Evolutionary conservation across 1,140 invertebrate species (phyloP).

Genomic region (Ceratina calcarata): DNA sequence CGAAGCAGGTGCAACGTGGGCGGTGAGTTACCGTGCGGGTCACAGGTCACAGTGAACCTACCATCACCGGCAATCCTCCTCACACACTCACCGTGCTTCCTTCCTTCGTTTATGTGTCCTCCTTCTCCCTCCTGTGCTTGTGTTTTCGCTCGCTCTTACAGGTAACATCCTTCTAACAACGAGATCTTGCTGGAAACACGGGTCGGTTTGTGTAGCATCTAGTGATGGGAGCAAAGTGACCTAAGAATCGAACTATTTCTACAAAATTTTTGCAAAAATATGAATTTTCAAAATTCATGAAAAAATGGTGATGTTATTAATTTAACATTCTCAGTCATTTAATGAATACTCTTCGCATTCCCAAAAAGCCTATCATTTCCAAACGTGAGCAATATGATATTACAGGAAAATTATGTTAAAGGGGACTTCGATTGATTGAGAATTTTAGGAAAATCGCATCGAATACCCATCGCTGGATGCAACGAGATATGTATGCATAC

Average conservation of each 20-base stretch:
- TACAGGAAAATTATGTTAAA: no score
- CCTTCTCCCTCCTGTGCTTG: background rate
- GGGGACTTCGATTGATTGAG: slow-evolving; percentile 16
- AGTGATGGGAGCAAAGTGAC: background rate
- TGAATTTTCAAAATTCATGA: no score
- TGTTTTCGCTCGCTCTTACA: slow-evolving; percentile 34
- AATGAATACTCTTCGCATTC: background rate
- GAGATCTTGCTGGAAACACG: slow-evolving; percentile 55
- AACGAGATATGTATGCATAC: background rate
- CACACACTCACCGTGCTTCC: slow-evolving; percentile 59
- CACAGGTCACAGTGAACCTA: slow-evolving; percentile 71
- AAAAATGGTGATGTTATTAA: no score
- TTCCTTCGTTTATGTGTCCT: slow-evolving; percentile 23
- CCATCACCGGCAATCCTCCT: slow-evolving; percentile 70
- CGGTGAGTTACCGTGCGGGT: slow-evolving; percentile 76
- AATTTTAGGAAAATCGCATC: slow-evolving; percentile 12
- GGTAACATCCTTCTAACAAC: slow-evolving; percentile 58
- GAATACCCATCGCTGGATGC: slow-evolving; percentile 12
- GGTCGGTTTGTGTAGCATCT: background rate
- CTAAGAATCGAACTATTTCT: background rate
- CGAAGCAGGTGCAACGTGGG: slow-evolving; percentile 78
- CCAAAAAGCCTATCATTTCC: background rate
- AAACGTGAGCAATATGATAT: slow-evolving; percentile 12
- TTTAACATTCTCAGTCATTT: no score
- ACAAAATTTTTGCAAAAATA: no score